These are phyloP conservation scores for Strigops habroptila DNA, from an alignment of 2,113 vertebrate genomes.

Conservation along the genomic window DNA sequence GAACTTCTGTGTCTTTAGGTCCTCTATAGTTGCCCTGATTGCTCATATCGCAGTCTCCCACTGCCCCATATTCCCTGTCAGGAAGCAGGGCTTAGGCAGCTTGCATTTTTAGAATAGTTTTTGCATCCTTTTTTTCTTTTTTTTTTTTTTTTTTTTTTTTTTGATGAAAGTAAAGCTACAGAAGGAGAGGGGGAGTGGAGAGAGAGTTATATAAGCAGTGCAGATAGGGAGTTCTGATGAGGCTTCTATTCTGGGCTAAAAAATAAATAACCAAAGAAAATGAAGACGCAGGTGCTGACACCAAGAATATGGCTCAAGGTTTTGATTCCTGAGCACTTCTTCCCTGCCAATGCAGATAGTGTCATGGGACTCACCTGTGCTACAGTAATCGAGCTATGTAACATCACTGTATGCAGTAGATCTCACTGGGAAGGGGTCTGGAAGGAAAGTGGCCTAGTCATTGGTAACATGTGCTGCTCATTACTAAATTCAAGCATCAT, in stretches of 20 bases:
- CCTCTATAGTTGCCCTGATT: neutral
- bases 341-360: neutral
- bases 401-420: neutral
- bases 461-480: neutral
- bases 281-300: neutral
- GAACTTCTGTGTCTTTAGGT: neutral
- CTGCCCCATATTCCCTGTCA: neutral
- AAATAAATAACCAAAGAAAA: conserved; percentile 6
- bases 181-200: conserved; percentile 27
- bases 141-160: neutral
- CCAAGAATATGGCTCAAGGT: neutral
- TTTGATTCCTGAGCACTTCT: neutral
- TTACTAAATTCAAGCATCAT: neutral
- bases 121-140: neutral
- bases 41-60: neutral
- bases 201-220: conserved; percentile 12
- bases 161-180: neutral
- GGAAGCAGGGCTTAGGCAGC: neutral
- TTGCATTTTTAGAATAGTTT: neutral
- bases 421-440: neutral
- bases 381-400: neutral
- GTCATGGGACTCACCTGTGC: neutral
- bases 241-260: neutral
- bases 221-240: neutral
- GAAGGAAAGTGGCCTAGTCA: neutral